Conservation (phyloP, 2,888 invertebrate species). For the Empis stercorea region DNA sequence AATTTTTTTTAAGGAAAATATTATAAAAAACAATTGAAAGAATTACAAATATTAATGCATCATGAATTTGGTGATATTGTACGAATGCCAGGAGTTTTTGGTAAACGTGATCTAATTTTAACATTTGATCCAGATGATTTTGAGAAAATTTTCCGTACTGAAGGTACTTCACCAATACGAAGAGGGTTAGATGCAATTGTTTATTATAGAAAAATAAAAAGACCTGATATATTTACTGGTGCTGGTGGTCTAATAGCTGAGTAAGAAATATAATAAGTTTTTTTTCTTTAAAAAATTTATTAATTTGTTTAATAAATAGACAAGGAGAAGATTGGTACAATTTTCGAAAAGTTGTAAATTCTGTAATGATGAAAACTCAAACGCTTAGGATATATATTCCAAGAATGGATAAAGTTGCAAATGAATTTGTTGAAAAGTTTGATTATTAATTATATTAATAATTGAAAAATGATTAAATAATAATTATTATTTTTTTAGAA, state of each 20-base stretch:
- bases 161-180: constrained; percentile 14
- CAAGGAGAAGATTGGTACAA: constrained; percentile 53
- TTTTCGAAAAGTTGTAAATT: constrained; percentile 49
- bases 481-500: constrained; percentile 6
- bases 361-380: constrained; percentile 48
- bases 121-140: constrained; percentile 38
- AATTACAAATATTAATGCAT: constrained; percentile 3
- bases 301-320: constrained; percentile 21
- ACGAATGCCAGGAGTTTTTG: constrained; percentile 26
- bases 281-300: not conserved
- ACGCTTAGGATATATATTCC: constrained; percentile 39
- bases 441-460: not conserved
- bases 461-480: not conserved
- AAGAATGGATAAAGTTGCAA: constrained; percentile 37
- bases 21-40: constrained; percentile 4
- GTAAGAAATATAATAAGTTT: constrained; percentile 14
- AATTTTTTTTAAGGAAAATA: constrained; percentile 6
- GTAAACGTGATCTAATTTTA: constrained; percentile 23
- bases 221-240: constrained; percentile 14
- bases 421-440: constrained; percentile 18
- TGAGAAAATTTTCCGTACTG: constrained; percentile 26
- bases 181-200: constrained; percentile 29
- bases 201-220: constrained; percentile 31
- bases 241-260: constrained; percentile 16
- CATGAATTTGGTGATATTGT: constrained; percentile 29